Conservation (phyloP, 2,888 invertebrate genomes). For the Parascotia fuliginaria region DNA sequence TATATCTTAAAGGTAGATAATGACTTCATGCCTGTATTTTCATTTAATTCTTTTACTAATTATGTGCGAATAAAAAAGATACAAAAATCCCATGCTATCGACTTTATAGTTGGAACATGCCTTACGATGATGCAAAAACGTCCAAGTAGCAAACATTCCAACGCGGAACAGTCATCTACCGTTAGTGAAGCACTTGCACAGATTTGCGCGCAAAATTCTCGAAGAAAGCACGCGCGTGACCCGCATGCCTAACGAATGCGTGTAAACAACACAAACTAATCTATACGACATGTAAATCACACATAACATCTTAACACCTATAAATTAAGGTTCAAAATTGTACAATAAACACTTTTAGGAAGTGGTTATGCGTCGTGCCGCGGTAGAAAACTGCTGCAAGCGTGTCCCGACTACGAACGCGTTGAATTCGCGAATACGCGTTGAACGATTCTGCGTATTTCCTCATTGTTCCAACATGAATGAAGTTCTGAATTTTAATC, state of each 20-base stretch:
- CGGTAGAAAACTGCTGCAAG: constrained; percentile 72
- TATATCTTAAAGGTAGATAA: too few relatives aligned
- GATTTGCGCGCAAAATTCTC: constrained; percentile 82
- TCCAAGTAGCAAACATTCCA: constrained; percentile 62
- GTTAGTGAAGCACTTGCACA: constrained; percentile 72
- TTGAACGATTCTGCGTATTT: constrained; percentile 80
- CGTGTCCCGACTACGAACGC: constrained; percentile 73
- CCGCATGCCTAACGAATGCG: constrained; percentile 66
- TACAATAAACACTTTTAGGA: constrained; percentile 47
- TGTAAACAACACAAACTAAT: constrained; percentile 46
- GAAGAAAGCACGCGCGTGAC: constrained; percentile 83
- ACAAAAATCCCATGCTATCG: too few relatives aligned
- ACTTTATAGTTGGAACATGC: background rate
- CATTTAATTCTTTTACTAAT: too few relatives aligned
- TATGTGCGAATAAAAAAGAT: too few relatives aligned
- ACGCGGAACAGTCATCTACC: constrained; percentile 75
- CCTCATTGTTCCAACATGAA: constrained; percentile 80
- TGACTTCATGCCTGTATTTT: too few relatives aligned
- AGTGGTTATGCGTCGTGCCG: constrained; percentile 42
- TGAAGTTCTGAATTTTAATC: constrained; percentile 75
- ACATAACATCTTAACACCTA: constrained; percentile 39
- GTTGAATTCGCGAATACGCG: constrained; percentile 77
- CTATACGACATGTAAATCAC: constrained; percentile 19
- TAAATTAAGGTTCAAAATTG: constrained; percentile 59
- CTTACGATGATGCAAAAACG: constrained; percentile 26